Percentiles rank a stretch among this genome's conserved stretches.
Conservation (phyloP, 2,797 vertebrate species). For the Bovichtus variegatus region DNA sequence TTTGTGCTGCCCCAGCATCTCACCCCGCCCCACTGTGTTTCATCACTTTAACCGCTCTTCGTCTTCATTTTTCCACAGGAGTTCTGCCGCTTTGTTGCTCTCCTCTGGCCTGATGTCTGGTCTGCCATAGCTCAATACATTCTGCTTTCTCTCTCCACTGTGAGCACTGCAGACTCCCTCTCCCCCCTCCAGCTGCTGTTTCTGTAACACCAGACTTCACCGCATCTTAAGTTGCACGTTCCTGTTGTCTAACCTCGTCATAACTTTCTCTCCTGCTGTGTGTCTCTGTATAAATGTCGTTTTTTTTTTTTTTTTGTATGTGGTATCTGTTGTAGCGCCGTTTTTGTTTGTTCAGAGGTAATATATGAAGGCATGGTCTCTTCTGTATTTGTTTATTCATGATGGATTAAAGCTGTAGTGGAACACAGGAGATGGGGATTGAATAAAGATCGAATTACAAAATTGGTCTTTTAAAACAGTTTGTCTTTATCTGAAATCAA, state of each 20-base stretch:
- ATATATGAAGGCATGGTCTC: slow-evolving; percentile 61
- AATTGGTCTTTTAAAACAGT: slow-evolving; percentile 6
- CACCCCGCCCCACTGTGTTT: slow-evolving; percentile 16
- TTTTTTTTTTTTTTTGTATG: slow-evolving; percentile 22
- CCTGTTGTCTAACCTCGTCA: slow-evolving; percentile 26
- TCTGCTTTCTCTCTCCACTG: slow-evolving; percentile 17
- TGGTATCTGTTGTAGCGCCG: slow-evolving; percentile 60
- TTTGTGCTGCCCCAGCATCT: slow-evolving; percentile 4
- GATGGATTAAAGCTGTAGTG: slow-evolving; percentile 60
- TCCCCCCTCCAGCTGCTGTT: slow-evolving; percentile 10
- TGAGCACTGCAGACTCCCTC: neutral
- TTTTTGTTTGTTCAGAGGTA: slow-evolving; percentile 66
- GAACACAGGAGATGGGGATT: slow-evolving; percentile 55
- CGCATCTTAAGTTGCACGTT: slow-evolving; percentile 53
- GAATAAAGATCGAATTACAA: slow-evolving; percentile 76
- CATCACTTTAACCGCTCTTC: slow-evolving; percentile 4
- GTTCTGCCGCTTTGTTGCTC: slow-evolving; percentile 19
- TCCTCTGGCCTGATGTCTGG: slow-evolving; percentile 23
- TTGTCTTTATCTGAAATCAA: neutral
- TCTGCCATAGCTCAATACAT: slow-evolving; percentile 11
- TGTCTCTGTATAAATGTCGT: slow-evolving; percentile 49
- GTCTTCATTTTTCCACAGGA: slow-evolving; percentile 14
- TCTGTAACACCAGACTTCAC: slow-evolving; percentile 37
- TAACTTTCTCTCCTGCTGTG: slow-evolving; percentile 30
- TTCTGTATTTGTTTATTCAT: slow-evolving; percentile 57